phyloP scores from a whole-genome alignment of 2,113 vertebrate species.

The Rhodinocichla rosea region DNA sequence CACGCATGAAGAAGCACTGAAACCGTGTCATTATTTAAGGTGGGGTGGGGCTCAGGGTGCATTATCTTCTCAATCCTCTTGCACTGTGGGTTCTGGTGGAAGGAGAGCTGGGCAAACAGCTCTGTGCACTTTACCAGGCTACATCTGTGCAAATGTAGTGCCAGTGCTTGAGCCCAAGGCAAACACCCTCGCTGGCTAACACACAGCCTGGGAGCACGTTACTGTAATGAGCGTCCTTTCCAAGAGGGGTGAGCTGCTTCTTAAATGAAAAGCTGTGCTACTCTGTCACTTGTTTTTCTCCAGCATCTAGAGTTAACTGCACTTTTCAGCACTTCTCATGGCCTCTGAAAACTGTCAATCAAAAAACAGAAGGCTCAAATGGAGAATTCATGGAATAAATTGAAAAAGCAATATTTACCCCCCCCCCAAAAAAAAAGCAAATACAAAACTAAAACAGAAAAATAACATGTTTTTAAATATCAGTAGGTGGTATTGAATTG shows the following conservation, averaged over 20 bases:
- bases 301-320: neutral
- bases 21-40: neutral
- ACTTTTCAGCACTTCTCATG: neutral
- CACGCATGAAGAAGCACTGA: neutral
- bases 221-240: neutral
- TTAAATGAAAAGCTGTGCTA: neutral
- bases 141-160: neutral
- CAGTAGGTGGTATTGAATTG: neutral
- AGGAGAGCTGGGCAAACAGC: neutral
- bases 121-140: neutral
- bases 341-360: neutral
- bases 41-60: neutral
- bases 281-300: neutral
- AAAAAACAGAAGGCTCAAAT: neutral
- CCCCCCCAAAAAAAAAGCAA: neutral
- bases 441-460: rapidly evolving
- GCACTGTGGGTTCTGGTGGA: neutral
- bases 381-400: neutral
- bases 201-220: rapidly evolving
- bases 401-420: neutral
- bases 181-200: rapidly evolving
- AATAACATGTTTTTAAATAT: neutral
- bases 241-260: neutral
- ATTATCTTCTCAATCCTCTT: neutral
- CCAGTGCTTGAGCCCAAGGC: neutral